A percentile compares a stretch with the other conserved stretches of the same genome.
phyloP scores from a whole-genome alignment of 1,140 invertebrate genomes.

The Drosophila elegans region DNA sequence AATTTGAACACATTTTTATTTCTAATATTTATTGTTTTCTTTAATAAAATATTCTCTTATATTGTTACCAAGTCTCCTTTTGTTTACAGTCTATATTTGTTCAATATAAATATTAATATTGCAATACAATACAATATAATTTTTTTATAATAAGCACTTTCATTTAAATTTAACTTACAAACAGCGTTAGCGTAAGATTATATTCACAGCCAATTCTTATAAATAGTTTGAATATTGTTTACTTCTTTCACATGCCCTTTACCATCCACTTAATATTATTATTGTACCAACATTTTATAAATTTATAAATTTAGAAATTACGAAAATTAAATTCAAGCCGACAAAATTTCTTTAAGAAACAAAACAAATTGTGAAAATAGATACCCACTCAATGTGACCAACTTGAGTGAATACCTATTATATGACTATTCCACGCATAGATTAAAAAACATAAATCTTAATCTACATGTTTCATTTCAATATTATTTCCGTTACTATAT shows the following conservation, averaged over 20 bases:
- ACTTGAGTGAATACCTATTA: constrained; percentile 1
- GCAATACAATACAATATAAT: constrained; percentile 14
- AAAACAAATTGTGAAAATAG: background rate
- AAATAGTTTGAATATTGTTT: constrained; percentile 48
- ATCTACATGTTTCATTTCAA: no score
- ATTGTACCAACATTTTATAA: constrained; percentile 44
- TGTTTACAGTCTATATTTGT: constrained; percentile 33
- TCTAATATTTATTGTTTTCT: background rate
- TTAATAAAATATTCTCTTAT: constrained; percentile 26
- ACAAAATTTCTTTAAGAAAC: background rate
- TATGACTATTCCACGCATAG: no score
- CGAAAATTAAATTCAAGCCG: background rate
- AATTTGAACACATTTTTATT: background rate
- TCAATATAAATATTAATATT: constrained; percentile 16
- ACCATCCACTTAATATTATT: constrained; percentile 44
- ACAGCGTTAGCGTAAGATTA: constrained; percentile 55
- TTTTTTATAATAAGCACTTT: constrained; percentile 34
- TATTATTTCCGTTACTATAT: no score
- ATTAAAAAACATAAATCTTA: no score
- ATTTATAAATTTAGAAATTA: background rate
- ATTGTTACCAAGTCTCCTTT: constrained; percentile 35
- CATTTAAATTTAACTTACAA: constrained; percentile 30
- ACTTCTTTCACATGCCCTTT: constrained; percentile 41
- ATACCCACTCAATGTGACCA: constrained; percentile 11
- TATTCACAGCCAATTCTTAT: constrained; percentile 76